These are phyloP conservation scores for Phylloscopus trochiloides DNA, from an alignment of 2,113 vertebrate species.

Conservation along the genomic window DNA sequence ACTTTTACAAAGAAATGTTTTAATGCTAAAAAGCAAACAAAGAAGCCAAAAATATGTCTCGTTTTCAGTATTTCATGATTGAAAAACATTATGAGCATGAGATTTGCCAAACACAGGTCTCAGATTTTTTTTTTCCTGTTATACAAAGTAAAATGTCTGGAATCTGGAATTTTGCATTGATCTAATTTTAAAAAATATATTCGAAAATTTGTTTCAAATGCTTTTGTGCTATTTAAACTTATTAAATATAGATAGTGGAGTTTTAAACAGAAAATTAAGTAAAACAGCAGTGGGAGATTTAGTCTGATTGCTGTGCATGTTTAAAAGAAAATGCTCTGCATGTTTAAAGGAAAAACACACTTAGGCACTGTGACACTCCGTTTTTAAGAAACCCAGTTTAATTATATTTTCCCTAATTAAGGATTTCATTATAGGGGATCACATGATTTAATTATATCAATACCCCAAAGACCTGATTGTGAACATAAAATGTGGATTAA, in stretches of 20 bases:
- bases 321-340: constrained; percentile 22
- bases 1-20: neutral
- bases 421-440: constrained; percentile 66
- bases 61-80: neutral
- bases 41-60: neutral
- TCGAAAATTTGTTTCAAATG: neutral
- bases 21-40: neutral
- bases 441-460: constrained; percentile 73
- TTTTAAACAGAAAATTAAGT: constrained; percentile 19
- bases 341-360: constrained; percentile 45
- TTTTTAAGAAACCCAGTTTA: constrained; percentile 62
- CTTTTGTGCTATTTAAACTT: neutral
- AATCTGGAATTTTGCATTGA: neutral
- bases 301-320: neutral
- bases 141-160: neutral
- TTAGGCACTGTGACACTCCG: constrained; percentile 15
- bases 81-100: neutral
- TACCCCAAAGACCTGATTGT: constrained; percentile 68
- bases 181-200: neutral
- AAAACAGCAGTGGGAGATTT: constrained; percentile 7
- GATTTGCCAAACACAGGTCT: neutral
- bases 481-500: constrained; percentile 70
- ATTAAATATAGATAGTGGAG: neutral
- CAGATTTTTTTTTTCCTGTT: neutral
- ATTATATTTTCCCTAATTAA: constrained; percentile 72